Conservation (phyloP, 2,888 invertebrate genomes). For the Neoascia interrupta region DNA sequence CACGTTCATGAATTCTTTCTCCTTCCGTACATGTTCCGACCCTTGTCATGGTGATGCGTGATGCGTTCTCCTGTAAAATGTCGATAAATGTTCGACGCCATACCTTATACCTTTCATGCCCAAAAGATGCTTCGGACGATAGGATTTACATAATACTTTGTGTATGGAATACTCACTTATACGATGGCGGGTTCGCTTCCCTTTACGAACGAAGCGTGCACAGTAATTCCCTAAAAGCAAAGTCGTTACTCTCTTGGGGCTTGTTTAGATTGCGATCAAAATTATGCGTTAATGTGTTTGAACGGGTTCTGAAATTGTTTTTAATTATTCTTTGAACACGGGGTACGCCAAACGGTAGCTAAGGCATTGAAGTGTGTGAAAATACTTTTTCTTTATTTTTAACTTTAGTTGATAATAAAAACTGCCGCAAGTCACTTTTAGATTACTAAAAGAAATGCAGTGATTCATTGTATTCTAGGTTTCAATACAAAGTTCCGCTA, state of each 20-base stretch:
- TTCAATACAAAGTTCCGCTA: too few species aligned
- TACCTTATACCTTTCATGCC: conserved; percentile 41
- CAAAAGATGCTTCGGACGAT: conserved; percentile 25
- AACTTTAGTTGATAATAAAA: too few species aligned
- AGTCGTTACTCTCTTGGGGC: conserved; percentile 35
- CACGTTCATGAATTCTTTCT: background rate
- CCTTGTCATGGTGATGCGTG: conserved; percentile 63
- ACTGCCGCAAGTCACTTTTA: too few species aligned
- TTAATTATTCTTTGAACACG: conserved; percentile 46
- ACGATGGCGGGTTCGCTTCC: conserved; percentile 8
- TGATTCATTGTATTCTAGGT: too few species aligned
- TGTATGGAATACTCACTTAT: background rate
- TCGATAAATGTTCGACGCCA: conserved; percentile 39
- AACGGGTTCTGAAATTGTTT: conserved; percentile 44
- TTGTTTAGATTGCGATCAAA: conserved; percentile 62
- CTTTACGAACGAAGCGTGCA: too few species aligned
- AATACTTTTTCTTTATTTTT: too few species aligned
- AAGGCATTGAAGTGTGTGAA: too few species aligned
- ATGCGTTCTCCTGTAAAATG: conserved; percentile 51
- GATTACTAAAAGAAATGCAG: too few species aligned
- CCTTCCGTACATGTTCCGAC: conserved; percentile 34
- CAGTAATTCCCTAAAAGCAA: too few species aligned
- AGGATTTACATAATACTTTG: conserved; percentile 17
- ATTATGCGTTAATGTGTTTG: conserved; percentile 65
- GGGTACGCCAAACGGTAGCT: conserved; percentile 30